Conservation (phyloP, 1,140 invertebrate genomes). For the Rhynchophorus ferrugineus region DNA sequence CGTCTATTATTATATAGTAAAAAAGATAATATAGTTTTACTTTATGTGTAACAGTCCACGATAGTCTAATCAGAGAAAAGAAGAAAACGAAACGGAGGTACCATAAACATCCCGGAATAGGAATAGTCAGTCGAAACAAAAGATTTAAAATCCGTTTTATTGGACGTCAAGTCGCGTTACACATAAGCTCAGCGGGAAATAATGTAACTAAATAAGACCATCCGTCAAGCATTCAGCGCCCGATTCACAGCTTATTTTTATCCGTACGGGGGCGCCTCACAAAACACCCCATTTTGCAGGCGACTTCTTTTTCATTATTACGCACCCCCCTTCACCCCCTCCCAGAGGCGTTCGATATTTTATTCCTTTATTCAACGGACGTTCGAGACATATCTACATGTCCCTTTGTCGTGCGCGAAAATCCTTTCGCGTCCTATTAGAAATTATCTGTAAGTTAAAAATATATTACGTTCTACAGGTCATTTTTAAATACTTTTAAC, state of each 20-base stretch:
- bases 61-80: too few relatives aligned
- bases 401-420: background rate
- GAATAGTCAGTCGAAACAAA: too few relatives aligned
- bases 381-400: background rate
- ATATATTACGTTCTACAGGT: too few relatives aligned
- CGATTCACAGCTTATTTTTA: conserved; percentile 7
- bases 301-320: conserved; percentile 17
- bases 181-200: background rate
- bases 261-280: background rate
- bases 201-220: background rate
- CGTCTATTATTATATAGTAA: too few relatives aligned
- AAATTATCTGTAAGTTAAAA: background rate
- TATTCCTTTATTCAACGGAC: conserved; percentile 2
- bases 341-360: too few relatives aligned
- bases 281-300: conserved; percentile 12
- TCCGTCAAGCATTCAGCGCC: background rate
- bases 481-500: too few relatives aligned
- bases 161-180: background rate
- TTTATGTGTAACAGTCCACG: too few relatives aligned
- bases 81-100: too few relatives aligned
- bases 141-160: background rate
- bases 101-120: too few relatives aligned
- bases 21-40: too few relatives aligned
- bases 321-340: background rate
- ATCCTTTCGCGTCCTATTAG: background rate